phyloP scores from a whole-genome alignment of 2,888 invertebrate species.

The Lasioglossum oenotherae region DNA sequence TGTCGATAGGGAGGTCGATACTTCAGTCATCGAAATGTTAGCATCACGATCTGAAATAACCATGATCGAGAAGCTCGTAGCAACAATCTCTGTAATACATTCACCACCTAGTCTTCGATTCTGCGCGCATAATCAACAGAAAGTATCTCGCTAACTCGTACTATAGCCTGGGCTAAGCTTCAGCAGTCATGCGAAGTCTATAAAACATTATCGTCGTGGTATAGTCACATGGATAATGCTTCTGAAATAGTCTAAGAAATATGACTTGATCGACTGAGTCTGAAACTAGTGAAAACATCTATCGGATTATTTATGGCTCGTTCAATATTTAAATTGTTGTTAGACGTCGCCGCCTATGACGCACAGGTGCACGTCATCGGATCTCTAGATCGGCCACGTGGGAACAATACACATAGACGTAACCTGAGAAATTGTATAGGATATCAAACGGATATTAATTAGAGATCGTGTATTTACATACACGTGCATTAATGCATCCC shows the following conservation, averaged over 20 bases:
- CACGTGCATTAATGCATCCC: too few species aligned
- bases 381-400: background rate
- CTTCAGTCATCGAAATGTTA: background rate
- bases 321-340: background rate
- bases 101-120: background rate
- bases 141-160: background rate
- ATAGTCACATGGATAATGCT: background rate
- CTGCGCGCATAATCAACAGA: background rate
- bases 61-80: background rate
- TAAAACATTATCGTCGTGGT: background rate
- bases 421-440: too few species aligned
- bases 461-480: too few species aligned
- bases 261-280: background rate
- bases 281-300: background rate
- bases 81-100: background rate
- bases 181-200: background rate
- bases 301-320: background rate
- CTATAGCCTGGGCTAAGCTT: background rate
- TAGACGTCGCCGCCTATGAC: background rate
- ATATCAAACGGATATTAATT: too few species aligned
- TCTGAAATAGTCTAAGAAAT: background rate
- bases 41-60: background rate
- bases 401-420: too few species aligned
- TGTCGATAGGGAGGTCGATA: background rate
- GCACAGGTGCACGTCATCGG: background rate